Evolutionary conservation across 2,888 invertebrate genomes (phyloP).

Genomic region (Plagodis pulveraria): DNA sequence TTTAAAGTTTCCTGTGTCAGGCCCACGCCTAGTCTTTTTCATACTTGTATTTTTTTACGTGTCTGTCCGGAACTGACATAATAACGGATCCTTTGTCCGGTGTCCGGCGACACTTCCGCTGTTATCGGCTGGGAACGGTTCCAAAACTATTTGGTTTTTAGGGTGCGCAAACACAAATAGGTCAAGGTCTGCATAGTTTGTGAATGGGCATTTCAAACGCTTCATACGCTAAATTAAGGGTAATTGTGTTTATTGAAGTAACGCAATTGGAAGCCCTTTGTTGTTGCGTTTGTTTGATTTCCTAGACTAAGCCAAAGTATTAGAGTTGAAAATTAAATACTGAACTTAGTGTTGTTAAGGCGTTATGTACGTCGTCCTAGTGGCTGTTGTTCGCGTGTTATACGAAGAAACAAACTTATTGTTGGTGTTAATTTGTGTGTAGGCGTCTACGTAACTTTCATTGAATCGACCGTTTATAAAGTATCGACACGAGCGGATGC

Average conservation of each 20-base stretch:
- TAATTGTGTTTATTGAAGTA: constrained; percentile 40
- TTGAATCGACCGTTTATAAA: constrained; percentile 31
- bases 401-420: constrained; percentile 21
- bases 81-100: constrained; percentile 77
- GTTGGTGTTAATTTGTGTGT: constrained; percentile 38
- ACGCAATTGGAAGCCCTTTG: constrained; percentile 20
- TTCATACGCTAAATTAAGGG: constrained; percentile 55
- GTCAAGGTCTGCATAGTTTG: constrained; percentile 70
- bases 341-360: too few relatives aligned
- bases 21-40: constrained; percentile 44
- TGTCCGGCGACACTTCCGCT: constrained; percentile 71
- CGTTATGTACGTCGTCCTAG: constrained; percentile 3
- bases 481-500: constrained; percentile 24
- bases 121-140: constrained; percentile 71
- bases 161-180: constrained; percentile 70
- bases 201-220: constrained; percentile 57
- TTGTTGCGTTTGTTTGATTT: constrained; percentile 15
- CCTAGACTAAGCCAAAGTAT: constrained; percentile 17
- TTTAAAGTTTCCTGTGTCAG: constrained; percentile 54
- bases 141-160: constrained; percentile 51
- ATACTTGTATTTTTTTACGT: constrained; percentile 47
- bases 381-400: constrained; percentile 9
- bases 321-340: too few relatives aligned
- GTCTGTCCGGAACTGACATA: constrained; percentile 56
- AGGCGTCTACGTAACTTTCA: constrained; percentile 36